Percentiles rank a stretch among this genome's conserved stretches.
These are phyloP conservation scores for Hemistola chrysoprasaria DNA, from an alignment of 2,888 invertebrate genomes.

Conservation along the genomic window DNA sequence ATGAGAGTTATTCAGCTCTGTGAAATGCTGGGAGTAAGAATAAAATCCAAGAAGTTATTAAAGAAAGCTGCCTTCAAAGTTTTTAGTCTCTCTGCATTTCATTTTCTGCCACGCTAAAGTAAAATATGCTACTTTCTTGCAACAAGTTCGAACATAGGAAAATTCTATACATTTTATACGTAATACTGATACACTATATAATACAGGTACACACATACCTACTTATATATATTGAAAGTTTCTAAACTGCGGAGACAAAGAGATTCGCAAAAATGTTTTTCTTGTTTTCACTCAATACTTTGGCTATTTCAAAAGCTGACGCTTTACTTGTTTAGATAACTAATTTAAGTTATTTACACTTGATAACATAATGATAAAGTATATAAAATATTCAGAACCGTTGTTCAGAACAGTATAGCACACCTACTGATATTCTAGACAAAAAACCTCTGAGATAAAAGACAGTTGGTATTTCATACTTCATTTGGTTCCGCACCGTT, in stretches of 20 bases:
- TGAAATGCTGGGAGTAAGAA: background rate
- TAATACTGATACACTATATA: slow-evolving; percentile 22
- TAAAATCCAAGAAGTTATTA: slow-evolving; percentile 1
- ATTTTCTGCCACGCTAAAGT: slow-evolving; percentile 11
- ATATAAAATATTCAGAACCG: too few relatives aligned
- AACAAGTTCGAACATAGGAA: slow-evolving; percentile 8
- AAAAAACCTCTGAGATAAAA: too few relatives aligned
- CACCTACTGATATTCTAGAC: too few relatives aligned
- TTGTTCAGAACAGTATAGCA: too few relatives aligned
- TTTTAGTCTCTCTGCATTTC: slow-evolving; percentile 5
- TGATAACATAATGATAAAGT: too few relatives aligned
- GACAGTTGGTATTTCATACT: too few relatives aligned
- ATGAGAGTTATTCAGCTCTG: background rate
- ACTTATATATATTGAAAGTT: slow-evolving; percentile 38
- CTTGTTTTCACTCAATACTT: slow-evolving; percentile 40
- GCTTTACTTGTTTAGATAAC: too few relatives aligned
- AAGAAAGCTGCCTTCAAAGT: slow-evolving; percentile 4
- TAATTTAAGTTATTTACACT: too few relatives aligned
- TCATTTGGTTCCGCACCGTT: too few relatives aligned
- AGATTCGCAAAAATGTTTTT: slow-evolving; percentile 52
- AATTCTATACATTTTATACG: slow-evolving; percentile 21
- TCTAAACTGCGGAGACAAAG: slow-evolving; percentile 32
- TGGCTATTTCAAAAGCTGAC: too few relatives aligned
- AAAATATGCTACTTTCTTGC: slow-evolving; percentile 6
- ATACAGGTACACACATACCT: too few relatives aligned